Evolutionary conservation across 2,797 vertebrate species (phyloP), one percentile per base, ranked within the genome.

Genomic region (Sarcoramphus papa): DNA sequence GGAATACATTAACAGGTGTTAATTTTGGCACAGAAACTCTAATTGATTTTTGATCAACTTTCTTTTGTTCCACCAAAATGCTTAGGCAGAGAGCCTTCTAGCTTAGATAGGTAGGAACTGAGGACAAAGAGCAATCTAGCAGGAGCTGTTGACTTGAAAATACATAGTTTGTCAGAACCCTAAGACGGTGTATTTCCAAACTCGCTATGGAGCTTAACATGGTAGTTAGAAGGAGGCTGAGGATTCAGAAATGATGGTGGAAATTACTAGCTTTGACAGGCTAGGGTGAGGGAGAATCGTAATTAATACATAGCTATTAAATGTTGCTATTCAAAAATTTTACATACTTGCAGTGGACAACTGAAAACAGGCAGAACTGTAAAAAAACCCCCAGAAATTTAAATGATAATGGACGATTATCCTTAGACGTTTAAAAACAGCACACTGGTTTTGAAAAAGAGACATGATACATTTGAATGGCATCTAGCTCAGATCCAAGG

Each of bases 401-500:
- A 78, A 95, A 47, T 20, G 10, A 10, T 5, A 47, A 12, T 22
- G 15, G 11, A 22, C 14, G 3, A 10, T 85, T 83, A 20, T 12
- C 21, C 45, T 74, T 53, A 70, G 33, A 87, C 59, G 12, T 53
- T 81, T 76, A 63, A 72, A 56, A 59, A 14, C 27, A 64, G 27
- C 5, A 3, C 60, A 19, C 28, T 27, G 4, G 31, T 90, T 82
- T 65, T 63, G 47, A 50, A 69, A 86, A 65, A 53, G 37, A 77
- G 25, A 37, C 10, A 4, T 23, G 63, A 50, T 63, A 54, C 24
- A 93, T 70, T 64, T 90, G 94, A 97, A 85, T 82, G 74, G 8
- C 69, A 86, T 93, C 88, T 92, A 85, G 84, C 51, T 95, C 82
- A 80, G 65, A 37, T 80, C 81, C 16, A 50, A 90, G 85, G 77